A percentile compares a stretch with the other conserved stretches of the same genome.
Conservation (phyloP, 2,888 invertebrate species). For the Phania funesta region DNA sequence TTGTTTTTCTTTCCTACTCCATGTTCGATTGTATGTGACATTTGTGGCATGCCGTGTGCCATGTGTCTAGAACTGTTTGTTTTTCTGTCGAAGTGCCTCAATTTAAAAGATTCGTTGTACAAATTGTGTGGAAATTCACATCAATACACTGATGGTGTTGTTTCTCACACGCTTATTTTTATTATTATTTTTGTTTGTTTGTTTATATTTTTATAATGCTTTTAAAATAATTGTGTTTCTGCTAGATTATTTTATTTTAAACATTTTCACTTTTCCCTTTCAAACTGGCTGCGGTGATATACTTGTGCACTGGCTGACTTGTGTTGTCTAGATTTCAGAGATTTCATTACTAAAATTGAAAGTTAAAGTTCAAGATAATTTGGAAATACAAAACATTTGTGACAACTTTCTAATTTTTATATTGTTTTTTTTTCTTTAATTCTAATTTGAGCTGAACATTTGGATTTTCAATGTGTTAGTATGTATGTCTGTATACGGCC, state of each 20-base stretch:
- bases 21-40: constrained; percentile 40
- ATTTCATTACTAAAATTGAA: constrained; percentile 65
- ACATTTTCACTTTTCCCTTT: not conserved
- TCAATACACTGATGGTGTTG: not conserved
- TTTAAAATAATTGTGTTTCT: constrained; percentile 63
- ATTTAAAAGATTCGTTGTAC: constrained; percentile 75
- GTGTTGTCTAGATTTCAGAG: constrained; percentile 36
- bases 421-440: not conserved
- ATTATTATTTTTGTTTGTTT: not conserved
- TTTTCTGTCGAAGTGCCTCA: constrained; percentile 73
- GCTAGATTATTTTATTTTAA: constrained; percentile 7
- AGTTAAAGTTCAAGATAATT: constrained; percentile 61
- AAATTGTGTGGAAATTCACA: constrained; percentile 75
- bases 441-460: not conserved
- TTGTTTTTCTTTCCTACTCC: constrained; percentile 1
- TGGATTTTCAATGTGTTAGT: too few species aligned
- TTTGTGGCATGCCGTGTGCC: constrained; percentile 62
- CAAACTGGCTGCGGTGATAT: not conserved
- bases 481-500: too few species aligned
- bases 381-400: constrained; percentile 26
- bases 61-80: constrained; percentile 61
- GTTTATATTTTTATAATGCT: constrained; percentile 46
- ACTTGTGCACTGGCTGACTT: not conserved
- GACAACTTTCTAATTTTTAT: not conserved
- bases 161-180: not conserved